Evolutionary conservation across 2,888 invertebrate genomes (phyloP).

Genomic region (Eupithecia vulgata): DNA sequence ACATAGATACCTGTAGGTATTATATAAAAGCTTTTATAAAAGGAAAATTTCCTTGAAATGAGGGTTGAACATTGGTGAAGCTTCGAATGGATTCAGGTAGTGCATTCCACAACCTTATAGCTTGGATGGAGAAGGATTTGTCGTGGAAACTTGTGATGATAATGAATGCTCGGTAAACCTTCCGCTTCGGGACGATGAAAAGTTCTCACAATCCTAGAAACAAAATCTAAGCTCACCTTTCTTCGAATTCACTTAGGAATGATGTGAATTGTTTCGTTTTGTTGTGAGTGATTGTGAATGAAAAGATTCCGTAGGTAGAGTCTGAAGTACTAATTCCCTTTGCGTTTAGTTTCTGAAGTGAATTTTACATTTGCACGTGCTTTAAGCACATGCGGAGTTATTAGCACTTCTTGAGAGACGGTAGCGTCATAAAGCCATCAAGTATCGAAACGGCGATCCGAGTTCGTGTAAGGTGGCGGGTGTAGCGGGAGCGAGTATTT

Average conservation of each 20-base stretch:
- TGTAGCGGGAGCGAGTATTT: neutral
- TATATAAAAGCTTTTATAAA: no score
- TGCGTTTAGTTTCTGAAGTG: slow-evolving; percentile 22
- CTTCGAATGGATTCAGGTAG: no score
- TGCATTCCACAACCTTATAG: no score
- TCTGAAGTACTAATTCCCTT: slow-evolving; percentile 29
- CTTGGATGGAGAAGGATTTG: no score
- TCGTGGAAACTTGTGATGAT: no score
- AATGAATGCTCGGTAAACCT: no score
- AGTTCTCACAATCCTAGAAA: neutral
- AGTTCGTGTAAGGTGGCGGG: neutral
- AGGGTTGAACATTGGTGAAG: no score
- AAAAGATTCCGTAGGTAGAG: slow-evolving; percentile 43
- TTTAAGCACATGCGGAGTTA: slow-evolving; percentile 14
- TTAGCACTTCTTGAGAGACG: slow-evolving; percentile 34
- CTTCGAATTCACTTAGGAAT: slow-evolving; percentile 61
- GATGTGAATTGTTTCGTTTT: no score
- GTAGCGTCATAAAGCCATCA: neutral
- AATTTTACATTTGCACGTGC: slow-evolving; percentile 35
- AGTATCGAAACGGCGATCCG: neutral
- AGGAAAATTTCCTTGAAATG: no score
- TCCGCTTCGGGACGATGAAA: no score
- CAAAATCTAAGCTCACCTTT: slow-evolving; percentile 49
- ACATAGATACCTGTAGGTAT: no score
- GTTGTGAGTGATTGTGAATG: slow-evolving; percentile 55